These are phyloP conservation scores for Anastatus disparis DNA, from an alignment of 1,140 invertebrate genomes.

Conservation along the genomic window DNA sequence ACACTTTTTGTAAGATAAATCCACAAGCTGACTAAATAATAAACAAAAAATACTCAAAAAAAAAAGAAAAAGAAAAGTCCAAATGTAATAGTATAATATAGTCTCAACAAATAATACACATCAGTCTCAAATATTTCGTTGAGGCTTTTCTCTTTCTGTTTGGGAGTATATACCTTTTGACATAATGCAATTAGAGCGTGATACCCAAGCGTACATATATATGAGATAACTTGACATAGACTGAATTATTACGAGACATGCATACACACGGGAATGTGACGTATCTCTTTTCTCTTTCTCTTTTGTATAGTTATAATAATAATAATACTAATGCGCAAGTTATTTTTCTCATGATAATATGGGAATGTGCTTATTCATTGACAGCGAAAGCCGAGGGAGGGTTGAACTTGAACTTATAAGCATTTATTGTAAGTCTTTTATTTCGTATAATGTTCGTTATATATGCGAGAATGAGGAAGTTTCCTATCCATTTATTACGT, in stretches of 20 bases:
- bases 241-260: conserved; percentile 25
- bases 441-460: not conserved
- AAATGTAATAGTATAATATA: no score
- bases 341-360: no score
- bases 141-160: no score
- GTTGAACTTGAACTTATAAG: conserved; percentile 23
- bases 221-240: conserved; percentile 24
- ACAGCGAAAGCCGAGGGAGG: not conserved
- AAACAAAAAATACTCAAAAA: no score
- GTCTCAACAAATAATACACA: no score
- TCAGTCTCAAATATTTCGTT: no score
- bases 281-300: not conserved
- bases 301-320: no score
- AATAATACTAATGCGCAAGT: no score
- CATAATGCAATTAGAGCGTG: conserved; percentile 34
- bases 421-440: not conserved
- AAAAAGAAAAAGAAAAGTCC: no score
- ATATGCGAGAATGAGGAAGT: conserved; percentile 9
- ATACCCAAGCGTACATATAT: conserved; percentile 1
- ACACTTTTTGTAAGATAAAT: no score
- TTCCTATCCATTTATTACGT: not conserved
- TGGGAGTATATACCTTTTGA: no score
- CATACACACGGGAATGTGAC: conserved; percentile 16
- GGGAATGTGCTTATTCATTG: conserved; percentile 20
- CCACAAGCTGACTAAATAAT: no score